Evolutionary conservation across 2,113 vertebrate species (phyloP).

Genomic region (Corynorhinus townsendii): DNA sequence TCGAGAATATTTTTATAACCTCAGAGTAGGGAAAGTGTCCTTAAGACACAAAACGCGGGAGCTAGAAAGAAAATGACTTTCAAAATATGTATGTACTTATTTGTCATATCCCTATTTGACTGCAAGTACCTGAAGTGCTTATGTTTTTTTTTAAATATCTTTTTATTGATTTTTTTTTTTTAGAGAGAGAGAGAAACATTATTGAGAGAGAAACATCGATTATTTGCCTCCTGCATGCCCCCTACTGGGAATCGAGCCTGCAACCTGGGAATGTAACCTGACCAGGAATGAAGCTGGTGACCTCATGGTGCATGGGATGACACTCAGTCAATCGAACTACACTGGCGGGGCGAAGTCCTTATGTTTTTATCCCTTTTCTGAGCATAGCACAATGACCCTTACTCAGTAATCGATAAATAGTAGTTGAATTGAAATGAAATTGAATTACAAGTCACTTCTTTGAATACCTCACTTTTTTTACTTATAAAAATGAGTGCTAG

Average conservation of each 20-base stretch:
- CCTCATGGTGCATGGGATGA: too few relatives aligned
- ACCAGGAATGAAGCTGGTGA: too few relatives aligned
- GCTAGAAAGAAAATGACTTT: neutral
- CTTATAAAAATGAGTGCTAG: neutral
- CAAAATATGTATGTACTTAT: neutral
- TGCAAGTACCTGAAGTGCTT: neutral
- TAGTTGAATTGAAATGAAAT: slow-evolving; percentile 14
- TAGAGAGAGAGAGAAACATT: too few relatives aligned
- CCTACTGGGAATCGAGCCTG: too few relatives aligned
- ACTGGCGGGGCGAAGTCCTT: neutral
- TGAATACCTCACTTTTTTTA: neutral
- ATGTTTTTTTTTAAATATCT: too few relatives aligned
- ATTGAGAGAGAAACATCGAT: too few relatives aligned
- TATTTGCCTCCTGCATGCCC: too few relatives aligned
- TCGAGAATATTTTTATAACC: neutral
- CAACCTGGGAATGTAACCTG: too few relatives aligned
- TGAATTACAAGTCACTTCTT: neutral
- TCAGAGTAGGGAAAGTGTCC: neutral
- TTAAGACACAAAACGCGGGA: neutral
- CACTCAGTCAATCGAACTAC: too few relatives aligned
- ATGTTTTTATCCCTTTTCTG: neutral
- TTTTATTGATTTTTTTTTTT: too few relatives aligned
- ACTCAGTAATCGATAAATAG: neutral
- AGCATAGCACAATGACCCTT: neutral
- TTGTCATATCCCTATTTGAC: neutral